Evolutionary conservation across 2,888 invertebrate species (phyloP), one percentile per base, ranked within the genome.

Genomic region (Eucera pruinosa): DNA sequence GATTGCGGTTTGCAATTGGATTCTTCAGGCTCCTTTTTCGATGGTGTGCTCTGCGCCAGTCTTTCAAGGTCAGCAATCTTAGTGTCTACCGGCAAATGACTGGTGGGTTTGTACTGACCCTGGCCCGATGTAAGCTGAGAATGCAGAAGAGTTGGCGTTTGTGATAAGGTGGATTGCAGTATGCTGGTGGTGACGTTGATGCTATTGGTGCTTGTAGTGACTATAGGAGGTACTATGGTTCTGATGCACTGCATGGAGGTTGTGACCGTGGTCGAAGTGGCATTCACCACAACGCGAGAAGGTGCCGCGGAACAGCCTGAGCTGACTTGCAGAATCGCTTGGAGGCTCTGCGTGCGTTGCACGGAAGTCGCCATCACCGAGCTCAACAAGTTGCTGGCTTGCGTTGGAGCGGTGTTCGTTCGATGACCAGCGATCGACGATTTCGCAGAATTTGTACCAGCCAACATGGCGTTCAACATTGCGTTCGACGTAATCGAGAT

Each of bases 381-480:
- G 57, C 89, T 91, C 39, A 91, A 55, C 18, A 91, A 69, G 64
- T 88, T 91, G 33, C 89, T 89, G 5, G 91, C 90, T 27, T 90
- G 90, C 4, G 92, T 91, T 0, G 90, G 81, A 20, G 88, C 85
- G 0, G 91, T 90, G 33, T 84, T 90, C 1, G 89, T 85, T 23
- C 90, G 86, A 36, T 87, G 83, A 2, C 87, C 86, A 45, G 91
- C 90, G 7, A 90, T 88, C 20, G 90, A 87, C 0, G 92, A 83
- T 58, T 91, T 91, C 9, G 88, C 88, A 0, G 91, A 89, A 57
- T 87, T 90, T 9, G 91, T 90, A 2, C 90, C 90, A 2, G 91
- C 90, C 3, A 92, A 71, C 92, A 92, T 91, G 0, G 92, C 91
- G 75, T 91, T 92, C n/a, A 92, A 66, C 90, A 92, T 92, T 0